These are phyloP conservation scores for Scytalopus superciliaris DNA, from an alignment of 2,113 vertebrate genomes.

Conservation along the genomic window DNA sequence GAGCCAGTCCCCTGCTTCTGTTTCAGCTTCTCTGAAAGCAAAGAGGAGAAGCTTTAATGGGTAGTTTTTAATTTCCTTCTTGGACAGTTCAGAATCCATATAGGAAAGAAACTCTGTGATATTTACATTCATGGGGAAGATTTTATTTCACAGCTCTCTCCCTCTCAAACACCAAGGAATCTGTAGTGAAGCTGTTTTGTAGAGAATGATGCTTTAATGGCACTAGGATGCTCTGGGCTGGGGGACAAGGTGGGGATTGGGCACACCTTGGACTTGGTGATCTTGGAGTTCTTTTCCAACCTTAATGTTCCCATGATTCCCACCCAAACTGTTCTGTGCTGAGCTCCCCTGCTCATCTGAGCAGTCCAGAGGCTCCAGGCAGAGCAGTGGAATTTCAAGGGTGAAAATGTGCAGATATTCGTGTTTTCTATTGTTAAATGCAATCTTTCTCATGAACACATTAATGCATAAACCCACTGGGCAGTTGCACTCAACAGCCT, in stretches of 20 bases:
- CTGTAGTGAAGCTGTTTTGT: not conserved
- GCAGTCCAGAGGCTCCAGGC: not conserved
- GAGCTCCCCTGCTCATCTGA: not conserved
- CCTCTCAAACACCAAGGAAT: not conserved
- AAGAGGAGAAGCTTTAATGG: not conserved
- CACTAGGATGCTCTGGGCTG: not conserved
- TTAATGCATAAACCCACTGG: not conserved
- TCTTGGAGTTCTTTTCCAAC: not conserved
- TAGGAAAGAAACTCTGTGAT: not conserved
- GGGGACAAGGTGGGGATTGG: too few species aligned
- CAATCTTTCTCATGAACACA: not conserved
- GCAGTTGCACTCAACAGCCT: not conserved
- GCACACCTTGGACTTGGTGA: not conserved
- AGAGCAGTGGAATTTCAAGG: not conserved
- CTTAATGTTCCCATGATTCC: not conserved
- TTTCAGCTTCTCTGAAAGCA: not conserved
- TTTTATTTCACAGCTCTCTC: not conserved
- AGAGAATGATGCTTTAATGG: not conserved
- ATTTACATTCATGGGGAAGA: not conserved
- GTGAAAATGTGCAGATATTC: not conserved
- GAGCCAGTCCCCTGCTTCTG: not conserved
- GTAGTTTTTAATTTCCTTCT: not conserved
- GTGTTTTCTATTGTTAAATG: not conserved
- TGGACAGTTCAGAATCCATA: not conserved
- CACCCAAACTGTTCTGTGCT: accelerated